Conservation (phyloP, 2,113 vertebrate genomes). For the Lepisosteus oculatus region DNA sequence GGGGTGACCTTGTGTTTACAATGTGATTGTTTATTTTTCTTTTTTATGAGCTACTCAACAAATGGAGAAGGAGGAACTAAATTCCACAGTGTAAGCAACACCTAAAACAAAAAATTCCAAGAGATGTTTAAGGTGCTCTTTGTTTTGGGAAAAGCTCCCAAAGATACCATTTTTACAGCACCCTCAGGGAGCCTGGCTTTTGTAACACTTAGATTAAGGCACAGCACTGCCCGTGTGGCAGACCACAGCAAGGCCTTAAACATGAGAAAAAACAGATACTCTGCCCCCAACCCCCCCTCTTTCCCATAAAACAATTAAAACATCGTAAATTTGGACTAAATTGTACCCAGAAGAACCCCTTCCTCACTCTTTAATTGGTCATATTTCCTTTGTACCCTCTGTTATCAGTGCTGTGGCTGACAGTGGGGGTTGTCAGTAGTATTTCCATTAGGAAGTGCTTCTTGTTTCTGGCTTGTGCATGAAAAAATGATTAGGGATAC, state of each 20-base stretch:
- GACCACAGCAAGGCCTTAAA: slow-evolving; percentile 27
- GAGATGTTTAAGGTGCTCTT: slow-evolving; percentile 44
- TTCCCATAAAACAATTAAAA: slow-evolving; percentile 11
- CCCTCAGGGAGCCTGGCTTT: slow-evolving; percentile 50
- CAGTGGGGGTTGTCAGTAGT: not conserved
- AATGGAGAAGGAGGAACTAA: not conserved
- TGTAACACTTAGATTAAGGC: slow-evolving; percentile 44
- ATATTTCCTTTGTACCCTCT: not conserved
- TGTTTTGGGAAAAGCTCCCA: slow-evolving; percentile 49
- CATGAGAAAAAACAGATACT: slow-evolving; percentile 47
- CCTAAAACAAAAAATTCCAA: slow-evolving; percentile 34
- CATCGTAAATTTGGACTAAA: slow-evolving; percentile 17
- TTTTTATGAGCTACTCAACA: slow-evolving; percentile 28
- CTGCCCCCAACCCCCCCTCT: slow-evolving; percentile 17
- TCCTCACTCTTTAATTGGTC: slow-evolving; percentile 2
- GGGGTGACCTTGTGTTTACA: slow-evolving; percentile 33
- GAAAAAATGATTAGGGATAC: no score
- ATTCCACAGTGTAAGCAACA: slow-evolving; percentile 13
- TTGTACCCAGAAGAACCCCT: not conserved
- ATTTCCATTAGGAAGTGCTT: not conserved
- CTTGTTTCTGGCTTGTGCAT: no score
- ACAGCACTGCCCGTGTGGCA: slow-evolving; percentile 24
- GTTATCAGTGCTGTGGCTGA: slow-evolving; percentile 1
- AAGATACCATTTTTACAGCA: slow-evolving; percentile 48
- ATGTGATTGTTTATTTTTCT: slow-evolving; percentile 40